Percentiles rank a stretch among this genome's conserved stretches.
Conservation (phyloP, 2,888 invertebrate species). For the Blastobasis adustella region DNA sequence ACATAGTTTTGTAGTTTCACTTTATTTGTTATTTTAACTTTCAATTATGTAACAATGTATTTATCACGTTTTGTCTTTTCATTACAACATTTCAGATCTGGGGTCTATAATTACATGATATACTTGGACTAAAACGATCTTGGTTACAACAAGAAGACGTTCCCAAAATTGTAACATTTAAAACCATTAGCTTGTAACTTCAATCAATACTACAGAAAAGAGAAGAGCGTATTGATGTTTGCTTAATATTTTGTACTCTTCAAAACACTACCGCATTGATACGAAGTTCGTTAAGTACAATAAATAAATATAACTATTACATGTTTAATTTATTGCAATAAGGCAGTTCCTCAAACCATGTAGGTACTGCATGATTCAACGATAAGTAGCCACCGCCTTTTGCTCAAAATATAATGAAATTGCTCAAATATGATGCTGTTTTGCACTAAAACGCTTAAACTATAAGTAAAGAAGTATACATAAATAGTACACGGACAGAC, state of each 20-base stretch:
- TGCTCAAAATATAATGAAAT: background rate
- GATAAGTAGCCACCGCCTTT: background rate
- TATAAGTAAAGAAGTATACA: background rate
- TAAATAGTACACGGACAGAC: background rate
- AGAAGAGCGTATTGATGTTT: background rate
- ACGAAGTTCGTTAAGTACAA: background rate
- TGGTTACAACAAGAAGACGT: background rate
- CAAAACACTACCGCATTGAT: background rate
- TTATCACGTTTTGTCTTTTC: conserved; percentile 69
- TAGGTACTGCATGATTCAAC: background rate
- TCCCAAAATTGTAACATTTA: background rate
- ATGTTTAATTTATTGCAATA: no score
- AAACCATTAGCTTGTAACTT: background rate
- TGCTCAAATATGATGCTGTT: background rate
- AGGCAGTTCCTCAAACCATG: background rate
- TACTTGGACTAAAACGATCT: conserved; percentile 12
- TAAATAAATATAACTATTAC: background rate
- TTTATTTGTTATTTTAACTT: conserved; percentile 44
- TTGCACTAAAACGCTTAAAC: background rate
- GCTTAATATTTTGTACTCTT: background rate
- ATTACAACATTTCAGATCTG: conserved; percentile 57
- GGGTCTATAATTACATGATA: conserved; percentile 31
- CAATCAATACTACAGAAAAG: background rate
- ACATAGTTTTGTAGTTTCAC: conserved; percentile 26
- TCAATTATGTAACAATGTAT: conserved; percentile 58